phyloP scores from a whole-genome alignment of 2,888 invertebrate genomes.

The Rhagonycha fulva region DNA sequence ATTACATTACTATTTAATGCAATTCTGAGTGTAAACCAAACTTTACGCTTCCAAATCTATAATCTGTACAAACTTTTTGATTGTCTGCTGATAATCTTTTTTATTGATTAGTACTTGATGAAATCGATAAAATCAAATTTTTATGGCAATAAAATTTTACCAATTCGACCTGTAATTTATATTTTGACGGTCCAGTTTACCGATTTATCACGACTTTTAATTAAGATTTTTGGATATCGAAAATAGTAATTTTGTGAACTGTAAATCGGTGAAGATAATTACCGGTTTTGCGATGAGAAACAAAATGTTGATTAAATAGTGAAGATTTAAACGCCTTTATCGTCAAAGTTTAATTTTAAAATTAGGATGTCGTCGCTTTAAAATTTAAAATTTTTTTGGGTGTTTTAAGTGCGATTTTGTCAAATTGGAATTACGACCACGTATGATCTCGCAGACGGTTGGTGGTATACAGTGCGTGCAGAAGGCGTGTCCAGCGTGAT shows the following conservation, averaged over 20 bases:
- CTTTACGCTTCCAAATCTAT: no score
- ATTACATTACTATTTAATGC: no score
- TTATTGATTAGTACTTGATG: not conserved
- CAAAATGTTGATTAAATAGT: not conserved
- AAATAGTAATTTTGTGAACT: conserved; percentile 22
- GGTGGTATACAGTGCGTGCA: conserved; percentile 41
- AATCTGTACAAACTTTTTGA: not conserved
- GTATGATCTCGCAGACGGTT: conserved; percentile 16
- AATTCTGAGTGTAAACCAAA: no score
- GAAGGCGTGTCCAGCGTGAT: conserved; percentile 45
- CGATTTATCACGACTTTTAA: conserved; percentile 21
- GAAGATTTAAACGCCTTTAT: not conserved
- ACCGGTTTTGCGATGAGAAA: conserved; percentile 3
- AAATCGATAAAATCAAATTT: conserved; percentile 46
- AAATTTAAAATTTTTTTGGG: not conserved
- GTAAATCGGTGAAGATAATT: conserved; percentile 6
- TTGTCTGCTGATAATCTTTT: not conserved
- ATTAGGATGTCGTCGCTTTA: not conserved
- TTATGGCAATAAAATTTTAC: conserved; percentile 45
- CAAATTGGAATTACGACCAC: not conserved
- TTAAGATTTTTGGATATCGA: conserved; percentile 26
- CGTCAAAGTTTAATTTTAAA: not conserved
- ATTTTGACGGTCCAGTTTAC: conserved; percentile 19
- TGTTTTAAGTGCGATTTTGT: not conserved
- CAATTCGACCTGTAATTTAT: conserved; percentile 32